Evolutionary conservation across 2,113 vertebrate genomes (phyloP), one percentile per base, ranked within the genome.

Genomic region (Oncorhynchus keta): DNA sequence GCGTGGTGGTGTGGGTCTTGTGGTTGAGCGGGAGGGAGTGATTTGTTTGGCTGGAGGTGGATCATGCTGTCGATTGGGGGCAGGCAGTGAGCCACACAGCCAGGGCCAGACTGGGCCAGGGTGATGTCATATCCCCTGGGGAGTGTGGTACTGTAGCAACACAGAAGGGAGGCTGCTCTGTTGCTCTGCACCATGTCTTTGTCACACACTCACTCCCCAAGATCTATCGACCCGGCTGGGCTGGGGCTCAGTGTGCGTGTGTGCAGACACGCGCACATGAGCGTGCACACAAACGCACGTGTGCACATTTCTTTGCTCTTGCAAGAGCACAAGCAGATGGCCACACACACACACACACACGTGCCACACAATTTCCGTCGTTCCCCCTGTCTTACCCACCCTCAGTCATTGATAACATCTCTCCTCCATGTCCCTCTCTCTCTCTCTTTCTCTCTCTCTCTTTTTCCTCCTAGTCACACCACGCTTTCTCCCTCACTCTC

Each of bases 71-170:
- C 39, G 18, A 14, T n/a, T 26, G 1, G 73, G 62, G 59, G 74
- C 59, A 24, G 32, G 12, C 30, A 45, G 68, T 45, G 68, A 69
- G 30, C 68, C 45, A 48, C 48, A 24, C 12, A 26, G 39, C 39
- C 39, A 45, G 39, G 66, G 64, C 14, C 51, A 45, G 9, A 11
- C 39, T 16, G 24, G 59, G 57, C 51, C 39, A 39, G 72, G 65
- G 71, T 85, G 87, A 89, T 86, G 83, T 87, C 84, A 88, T 81
- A 18, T 9, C 68, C 65, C 1, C 35, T 24, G 79, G 79, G 76
- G 9, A 66, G 68, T 76, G 73, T 73, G 66, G 73, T 35, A 35
- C 35, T 35, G 35, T 18, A 51, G 78, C 68, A 4, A 68, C 69
- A 77, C 74, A 75, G 39, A 45, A 45, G 65, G 73, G 66, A 26